Conservation (phyloP, 2,113 vertebrate genomes). For the Paralichthys olivaceus region DNA sequence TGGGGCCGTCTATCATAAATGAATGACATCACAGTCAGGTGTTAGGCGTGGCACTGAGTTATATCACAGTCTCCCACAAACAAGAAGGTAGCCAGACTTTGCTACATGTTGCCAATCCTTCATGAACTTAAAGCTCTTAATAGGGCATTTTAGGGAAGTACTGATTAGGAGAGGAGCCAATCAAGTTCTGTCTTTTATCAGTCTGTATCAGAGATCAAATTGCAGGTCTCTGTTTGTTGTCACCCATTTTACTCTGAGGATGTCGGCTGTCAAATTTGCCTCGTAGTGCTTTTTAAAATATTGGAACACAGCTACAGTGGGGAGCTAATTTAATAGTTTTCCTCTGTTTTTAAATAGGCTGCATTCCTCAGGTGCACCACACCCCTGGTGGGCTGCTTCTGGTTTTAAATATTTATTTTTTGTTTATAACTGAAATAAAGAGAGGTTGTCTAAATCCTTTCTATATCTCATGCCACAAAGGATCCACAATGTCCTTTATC, state of each 20-base stretch:
- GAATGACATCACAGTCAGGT: slow-evolving; percentile 62
- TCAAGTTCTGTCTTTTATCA: neutral
- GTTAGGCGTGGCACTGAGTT: slow-evolving; percentile 32
- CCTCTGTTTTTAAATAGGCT: neutral
- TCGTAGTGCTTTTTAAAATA: neutral
- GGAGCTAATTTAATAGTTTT: neutral
- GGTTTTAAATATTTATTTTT: neutral
- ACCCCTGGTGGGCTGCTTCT: neutral
- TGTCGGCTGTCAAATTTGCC: neutral
- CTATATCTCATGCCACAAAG: neutral
- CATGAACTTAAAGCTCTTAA: slow-evolving; percentile 1
- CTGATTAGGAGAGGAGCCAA: neutral
- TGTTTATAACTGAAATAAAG: neutral
- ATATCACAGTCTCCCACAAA: slow-evolving; percentile 38
- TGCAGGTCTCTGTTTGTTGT: neutral
- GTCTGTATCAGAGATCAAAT: neutral
- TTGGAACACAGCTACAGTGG: neutral
- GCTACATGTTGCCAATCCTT: neutral
- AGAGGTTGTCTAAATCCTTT: neutral
- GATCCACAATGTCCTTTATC: neutral
- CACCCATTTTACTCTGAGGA: neutral
- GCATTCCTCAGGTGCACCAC: slow-evolving; percentile 8
- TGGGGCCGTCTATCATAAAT: slow-evolving; percentile 70
- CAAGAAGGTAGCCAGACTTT: neutral
- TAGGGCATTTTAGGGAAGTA: slow-evolving; percentile 1